Conservation (phyloP, 2,113 vertebrate species). For the Colossoma macropomum region DNA sequence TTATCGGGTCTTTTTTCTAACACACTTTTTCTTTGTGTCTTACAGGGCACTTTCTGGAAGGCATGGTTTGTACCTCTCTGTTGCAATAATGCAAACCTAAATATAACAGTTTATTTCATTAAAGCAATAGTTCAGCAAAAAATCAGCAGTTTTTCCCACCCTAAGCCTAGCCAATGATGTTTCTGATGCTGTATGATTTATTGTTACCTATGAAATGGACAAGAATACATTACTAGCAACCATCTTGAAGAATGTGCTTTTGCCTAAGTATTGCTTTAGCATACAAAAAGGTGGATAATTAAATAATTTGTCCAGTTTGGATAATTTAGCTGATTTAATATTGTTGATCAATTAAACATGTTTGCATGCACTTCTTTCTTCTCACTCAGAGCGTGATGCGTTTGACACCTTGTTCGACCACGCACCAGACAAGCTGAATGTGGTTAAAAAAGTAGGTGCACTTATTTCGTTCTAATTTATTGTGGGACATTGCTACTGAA, state of each 20-base stretch:
- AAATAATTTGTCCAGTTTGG: neutral
- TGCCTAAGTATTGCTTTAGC: neutral
- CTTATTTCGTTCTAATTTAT: neutral
- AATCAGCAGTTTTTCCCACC: no score
- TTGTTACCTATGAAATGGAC: neutral
- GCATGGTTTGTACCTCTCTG: constrained; percentile 78
- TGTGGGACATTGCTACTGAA: neutral
- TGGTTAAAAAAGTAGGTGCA: constrained; percentile 86
- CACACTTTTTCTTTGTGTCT: constrained; percentile 24
- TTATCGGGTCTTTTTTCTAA: neutral
- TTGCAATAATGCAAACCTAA: neutral
- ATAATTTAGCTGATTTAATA: no score
- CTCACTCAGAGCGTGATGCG: constrained; percentile 83
- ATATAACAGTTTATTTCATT: neutral
- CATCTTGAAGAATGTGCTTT: no score
- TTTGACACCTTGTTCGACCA: constrained; percentile 91
- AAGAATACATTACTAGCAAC: no score
- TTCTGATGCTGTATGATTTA: neutral
- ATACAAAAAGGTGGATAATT: neutral
- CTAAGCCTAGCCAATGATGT: no score
- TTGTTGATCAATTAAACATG: neutral
- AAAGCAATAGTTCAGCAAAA: neutral
- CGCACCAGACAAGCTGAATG: constrained; percentile 89
- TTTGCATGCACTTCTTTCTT: neutral
- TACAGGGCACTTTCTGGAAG: constrained; percentile 85